These are phyloP conservation scores for Meriones unguiculatus DNA, from an alignment of 2,113 vertebrate species.

Conservation along the genomic window DNA sequence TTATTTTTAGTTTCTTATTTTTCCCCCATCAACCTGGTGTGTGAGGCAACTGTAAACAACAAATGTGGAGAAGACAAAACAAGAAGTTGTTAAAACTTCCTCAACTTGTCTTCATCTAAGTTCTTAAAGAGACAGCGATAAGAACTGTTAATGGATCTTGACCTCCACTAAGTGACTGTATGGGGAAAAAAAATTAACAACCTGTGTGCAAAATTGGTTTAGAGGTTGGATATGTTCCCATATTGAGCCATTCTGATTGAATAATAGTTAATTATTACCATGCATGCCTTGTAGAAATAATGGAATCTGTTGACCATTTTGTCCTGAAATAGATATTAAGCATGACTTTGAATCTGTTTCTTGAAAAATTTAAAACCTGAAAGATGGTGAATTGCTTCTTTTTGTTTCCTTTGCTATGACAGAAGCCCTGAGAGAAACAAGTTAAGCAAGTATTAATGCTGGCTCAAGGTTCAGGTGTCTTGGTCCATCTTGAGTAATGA, in stretches of 20 bases:
- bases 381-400: neutral
- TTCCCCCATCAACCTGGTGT: slow-evolving; percentile 44
- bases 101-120: slow-evolving; percentile 25
- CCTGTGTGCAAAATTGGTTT: neutral
- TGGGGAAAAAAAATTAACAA: accelerated
- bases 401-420: neutral
- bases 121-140: slow-evolving; percentile 48
- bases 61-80: slow-evolving; percentile 39
- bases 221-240: neutral
- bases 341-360: neutral
- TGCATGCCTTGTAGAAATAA: neutral
- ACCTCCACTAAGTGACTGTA: accelerated
- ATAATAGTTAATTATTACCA: neutral
- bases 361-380: neutral
- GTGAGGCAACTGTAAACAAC: slow-evolving; percentile 63
- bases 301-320: neutral
- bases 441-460: neutral
- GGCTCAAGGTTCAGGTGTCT: neutral
- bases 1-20: slow-evolving; percentile 78
- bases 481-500: neutral
- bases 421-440: neutral
- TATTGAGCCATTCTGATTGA: neutral
- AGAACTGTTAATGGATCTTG: neutral
- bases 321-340: neutral
- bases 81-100: slow-evolving; percentile 58